These are phyloP conservation scores for Nymphalis urticae DNA, from an alignment of 2,888 invertebrate genomes.

Conservation along the genomic window DNA sequence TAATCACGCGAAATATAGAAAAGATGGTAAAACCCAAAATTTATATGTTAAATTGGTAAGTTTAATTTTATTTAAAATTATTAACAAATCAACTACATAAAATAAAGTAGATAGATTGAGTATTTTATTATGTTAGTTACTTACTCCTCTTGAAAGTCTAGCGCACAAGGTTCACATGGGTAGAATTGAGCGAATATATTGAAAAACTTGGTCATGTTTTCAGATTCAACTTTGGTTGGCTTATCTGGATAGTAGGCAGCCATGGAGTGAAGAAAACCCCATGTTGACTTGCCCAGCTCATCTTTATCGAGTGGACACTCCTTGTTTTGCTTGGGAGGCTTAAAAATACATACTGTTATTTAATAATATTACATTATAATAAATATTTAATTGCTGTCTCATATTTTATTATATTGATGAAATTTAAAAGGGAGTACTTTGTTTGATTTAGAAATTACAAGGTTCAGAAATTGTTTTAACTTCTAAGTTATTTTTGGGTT, in stretches of 20 bases:
- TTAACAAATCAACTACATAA: too few species aligned
- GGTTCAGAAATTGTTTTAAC: too few species aligned
- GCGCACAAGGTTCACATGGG: slow-evolving; percentile 95
- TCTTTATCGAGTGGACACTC: slow-evolving; percentile 91
- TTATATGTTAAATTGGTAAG: too few species aligned
- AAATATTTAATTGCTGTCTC: too few species aligned
- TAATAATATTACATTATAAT: slow-evolving; percentile 5
- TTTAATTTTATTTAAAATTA: too few species aligned
- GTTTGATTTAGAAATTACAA: too few species aligned
- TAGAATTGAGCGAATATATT: slow-evolving; percentile 92
- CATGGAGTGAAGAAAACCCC: slow-evolving; percentile 98
- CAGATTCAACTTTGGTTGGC: slow-evolving; percentile 86
- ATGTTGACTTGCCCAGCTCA: slow-evolving; percentile 89
- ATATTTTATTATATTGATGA: too few species aligned
- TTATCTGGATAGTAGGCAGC: slow-evolving; percentile 95
- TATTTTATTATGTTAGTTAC: slow-evolving; percentile 48
- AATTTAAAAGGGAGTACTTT: too few species aligned
- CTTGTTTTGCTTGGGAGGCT: slow-evolving; percentile 49
- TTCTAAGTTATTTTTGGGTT: too few species aligned
- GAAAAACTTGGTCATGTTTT: slow-evolving; percentile 91
- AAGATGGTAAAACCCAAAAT: too few species aligned
- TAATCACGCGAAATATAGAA: too few species aligned
- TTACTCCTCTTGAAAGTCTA: slow-evolving; percentile 93
- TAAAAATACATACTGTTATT: slow-evolving; percentile 34
- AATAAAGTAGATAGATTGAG: too few species aligned